Evolutionary conservation across 2,113 vertebrate genomes (phyloP).

Genomic region (Plecotus auritus): DNA sequence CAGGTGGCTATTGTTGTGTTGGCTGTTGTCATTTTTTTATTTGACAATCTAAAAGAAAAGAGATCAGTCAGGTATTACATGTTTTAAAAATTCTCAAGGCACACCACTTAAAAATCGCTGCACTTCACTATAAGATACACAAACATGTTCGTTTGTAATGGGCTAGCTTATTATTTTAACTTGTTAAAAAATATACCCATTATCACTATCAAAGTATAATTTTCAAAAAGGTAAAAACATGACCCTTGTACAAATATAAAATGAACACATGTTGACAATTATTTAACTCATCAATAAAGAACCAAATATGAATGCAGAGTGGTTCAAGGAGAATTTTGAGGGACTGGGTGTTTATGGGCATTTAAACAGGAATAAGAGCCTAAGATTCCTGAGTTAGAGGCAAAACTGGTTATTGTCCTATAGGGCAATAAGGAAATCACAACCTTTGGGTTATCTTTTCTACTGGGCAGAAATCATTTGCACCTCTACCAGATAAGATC

Average conservation of each 20-base stretch:
- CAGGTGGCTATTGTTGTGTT: not conserved
- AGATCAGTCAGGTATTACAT: not conserved
- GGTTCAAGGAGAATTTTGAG: not conserved
- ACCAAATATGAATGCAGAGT: not conserved
- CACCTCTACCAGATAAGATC: not conserved
- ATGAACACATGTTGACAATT: not conserved
- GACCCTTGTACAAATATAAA: not conserved
- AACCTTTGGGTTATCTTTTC: constrained; percentile 21
- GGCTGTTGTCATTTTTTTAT: not conserved
- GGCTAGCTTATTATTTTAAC: not conserved
- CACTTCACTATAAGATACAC: not conserved
- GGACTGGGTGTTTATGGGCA: not conserved
- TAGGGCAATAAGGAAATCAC: not conserved
- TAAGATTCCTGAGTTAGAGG: not conserved
- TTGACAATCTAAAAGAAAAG: not conserved
- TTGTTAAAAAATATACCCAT: not conserved
- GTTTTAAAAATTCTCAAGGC: not conserved
- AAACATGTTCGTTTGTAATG: not conserved
- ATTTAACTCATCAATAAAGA: not conserved
- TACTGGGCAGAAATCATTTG: constrained; percentile 13
- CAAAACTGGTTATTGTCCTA: not conserved
- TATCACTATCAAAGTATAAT: not conserved
- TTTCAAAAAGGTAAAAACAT: not conserved
- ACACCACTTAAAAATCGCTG: not conserved
- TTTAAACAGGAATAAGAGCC: constrained; percentile 8